Evolutionary conservation across 1,140 invertebrate genomes (phyloP).

Genomic region (Diachasmimorpha longicaudata): DNA sequence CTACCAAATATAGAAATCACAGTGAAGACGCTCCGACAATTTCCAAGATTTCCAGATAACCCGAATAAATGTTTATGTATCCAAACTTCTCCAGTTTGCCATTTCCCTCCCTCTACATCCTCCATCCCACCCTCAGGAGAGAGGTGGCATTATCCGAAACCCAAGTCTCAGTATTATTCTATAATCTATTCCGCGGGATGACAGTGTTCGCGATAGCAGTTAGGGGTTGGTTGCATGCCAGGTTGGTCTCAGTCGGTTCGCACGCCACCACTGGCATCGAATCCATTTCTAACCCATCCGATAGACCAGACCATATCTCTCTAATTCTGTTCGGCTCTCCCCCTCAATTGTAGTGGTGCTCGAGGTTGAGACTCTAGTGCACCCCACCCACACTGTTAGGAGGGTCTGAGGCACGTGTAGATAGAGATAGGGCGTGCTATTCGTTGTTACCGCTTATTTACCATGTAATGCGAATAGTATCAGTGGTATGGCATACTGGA

Average conservation of each 20-base stretch:
- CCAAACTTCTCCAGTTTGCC: background rate
- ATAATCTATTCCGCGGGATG: slow-evolving; percentile 46
- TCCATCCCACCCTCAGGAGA: too few relatives aligned
- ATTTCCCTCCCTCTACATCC: too few relatives aligned
- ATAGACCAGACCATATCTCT: slow-evolving; percentile 10
- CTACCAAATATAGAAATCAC: background rate
- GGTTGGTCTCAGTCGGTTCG: slow-evolving; percentile 23
- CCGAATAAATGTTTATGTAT: background rate
- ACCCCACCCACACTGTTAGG: slow-evolving; percentile 13
- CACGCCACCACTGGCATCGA: slow-evolving; percentile 36
- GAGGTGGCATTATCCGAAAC: slow-evolving; percentile 42
- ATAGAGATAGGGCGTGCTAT: slow-evolving; percentile 7
- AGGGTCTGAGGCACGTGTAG: slow-evolving; percentile 10
- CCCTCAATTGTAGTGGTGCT: background rate
- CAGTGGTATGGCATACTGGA: background rate
- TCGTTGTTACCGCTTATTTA: slow-evolving; percentile 44
- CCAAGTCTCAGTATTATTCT: slow-evolving; percentile 41
- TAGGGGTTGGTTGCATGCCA: slow-evolving; percentile 44
- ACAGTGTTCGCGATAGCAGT: slow-evolving; percentile 41
- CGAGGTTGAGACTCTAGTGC: background rate
- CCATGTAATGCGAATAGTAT: slow-evolving; percentile 34
- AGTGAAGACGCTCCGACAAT: background rate
- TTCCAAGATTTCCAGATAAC: background rate
- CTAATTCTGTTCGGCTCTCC: background rate
- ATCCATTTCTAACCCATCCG: slow-evolving; percentile 22